Evolutionary conservation across 2,888 invertebrate genomes (phyloP).

Genomic region (Endotricha flammealis): DNA sequence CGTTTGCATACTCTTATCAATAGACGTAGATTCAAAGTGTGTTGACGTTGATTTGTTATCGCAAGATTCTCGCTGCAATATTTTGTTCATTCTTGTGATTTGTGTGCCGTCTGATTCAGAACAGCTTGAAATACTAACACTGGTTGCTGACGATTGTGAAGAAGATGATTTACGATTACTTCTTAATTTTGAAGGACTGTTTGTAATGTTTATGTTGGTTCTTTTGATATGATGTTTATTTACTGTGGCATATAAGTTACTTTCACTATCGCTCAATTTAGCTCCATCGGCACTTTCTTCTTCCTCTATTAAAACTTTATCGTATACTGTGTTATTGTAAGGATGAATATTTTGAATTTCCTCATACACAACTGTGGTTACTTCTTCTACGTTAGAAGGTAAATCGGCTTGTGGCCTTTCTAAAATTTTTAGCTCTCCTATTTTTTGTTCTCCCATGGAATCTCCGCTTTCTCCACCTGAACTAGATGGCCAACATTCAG

Average conservation of each 20-base stretch:
- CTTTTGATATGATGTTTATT: constrained; percentile 64
- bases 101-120: constrained; percentile 76
- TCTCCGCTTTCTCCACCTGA: constrained; percentile 81
- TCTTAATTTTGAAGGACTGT: constrained; percentile 63
- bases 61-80: constrained; percentile 52
- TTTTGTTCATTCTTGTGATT: constrained; percentile 66
- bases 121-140: constrained; percentile 74
- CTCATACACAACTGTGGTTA: constrained; percentile 53
- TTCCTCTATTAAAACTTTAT: constrained; percentile 68
- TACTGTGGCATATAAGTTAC: constrained; percentile 67
- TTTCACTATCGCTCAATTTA: constrained; percentile 62
- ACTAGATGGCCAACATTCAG: constrained; percentile 87
- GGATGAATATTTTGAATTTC: constrained; percentile 53
- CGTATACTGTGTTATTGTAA: constrained; percentile 62
- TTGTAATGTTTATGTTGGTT: constrained; percentile 74
- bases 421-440: constrained; percentile 38
- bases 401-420: constrained; percentile 73
- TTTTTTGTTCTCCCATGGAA: constrained; percentile 70
- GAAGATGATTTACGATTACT: constrained; percentile 62
- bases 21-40: constrained; percentile 74
- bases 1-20: constrained; percentile 88
- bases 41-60: constrained; percentile 72
- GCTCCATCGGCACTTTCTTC: constrained; percentile 63
- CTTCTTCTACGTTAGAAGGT: constrained; percentile 73
- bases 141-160: constrained; percentile 71